A percentile compares a stretch with the other conserved stretches of the same genome.
phyloP scores from a whole-genome alignment of 2,888 invertebrate species.

The Limulus polyphemus region DNA sequence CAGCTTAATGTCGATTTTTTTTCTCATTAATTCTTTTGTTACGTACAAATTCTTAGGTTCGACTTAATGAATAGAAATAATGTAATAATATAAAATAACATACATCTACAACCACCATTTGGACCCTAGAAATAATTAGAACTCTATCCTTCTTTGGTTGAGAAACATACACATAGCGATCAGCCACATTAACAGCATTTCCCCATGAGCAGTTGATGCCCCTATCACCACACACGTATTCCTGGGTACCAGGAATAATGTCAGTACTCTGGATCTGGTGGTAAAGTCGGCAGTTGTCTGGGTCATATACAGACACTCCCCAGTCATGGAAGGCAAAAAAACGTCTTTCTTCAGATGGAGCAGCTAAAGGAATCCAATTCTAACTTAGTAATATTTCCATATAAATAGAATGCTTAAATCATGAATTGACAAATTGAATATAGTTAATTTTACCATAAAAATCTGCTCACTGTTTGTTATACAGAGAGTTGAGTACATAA shows the following conservation, averaged over 20 bases:
- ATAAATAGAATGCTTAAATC: not conserved
- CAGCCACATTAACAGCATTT: conserved; percentile 54
- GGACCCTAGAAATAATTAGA: conserved; percentile 55
- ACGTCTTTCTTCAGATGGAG: conserved; percentile 32
- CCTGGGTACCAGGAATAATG: conserved; percentile 55
- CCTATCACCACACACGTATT: conserved; percentile 57
- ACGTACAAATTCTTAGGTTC: too few relatives aligned
- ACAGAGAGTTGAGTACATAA: too few relatives aligned
- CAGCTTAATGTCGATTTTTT: too few relatives aligned
- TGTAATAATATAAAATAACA: conserved; percentile 30
- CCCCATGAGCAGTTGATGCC: conserved; percentile 57
- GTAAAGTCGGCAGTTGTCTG: conserved; percentile 53
- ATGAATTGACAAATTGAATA: not conserved
- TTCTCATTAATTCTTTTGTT: too few relatives aligned
- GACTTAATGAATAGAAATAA: not conserved
- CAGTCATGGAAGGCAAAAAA: conserved; percentile 63
- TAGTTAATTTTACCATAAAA: too few relatives aligned
- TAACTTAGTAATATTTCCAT: too few relatives aligned
- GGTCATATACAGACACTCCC: conserved; percentile 60
- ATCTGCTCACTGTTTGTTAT: too few relatives aligned
- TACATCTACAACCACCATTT: conserved; percentile 57
- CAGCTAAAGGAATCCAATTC: conserved; percentile 8
- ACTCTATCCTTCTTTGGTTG: conserved; percentile 57
- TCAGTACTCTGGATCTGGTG: conserved; percentile 57
- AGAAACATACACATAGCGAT: conserved; percentile 56